A percentile compares a stretch with the other conserved stretches of the same genome.
Conservation (phyloP, 1,140 invertebrate species). For the Drosophila santomea region DNA sequence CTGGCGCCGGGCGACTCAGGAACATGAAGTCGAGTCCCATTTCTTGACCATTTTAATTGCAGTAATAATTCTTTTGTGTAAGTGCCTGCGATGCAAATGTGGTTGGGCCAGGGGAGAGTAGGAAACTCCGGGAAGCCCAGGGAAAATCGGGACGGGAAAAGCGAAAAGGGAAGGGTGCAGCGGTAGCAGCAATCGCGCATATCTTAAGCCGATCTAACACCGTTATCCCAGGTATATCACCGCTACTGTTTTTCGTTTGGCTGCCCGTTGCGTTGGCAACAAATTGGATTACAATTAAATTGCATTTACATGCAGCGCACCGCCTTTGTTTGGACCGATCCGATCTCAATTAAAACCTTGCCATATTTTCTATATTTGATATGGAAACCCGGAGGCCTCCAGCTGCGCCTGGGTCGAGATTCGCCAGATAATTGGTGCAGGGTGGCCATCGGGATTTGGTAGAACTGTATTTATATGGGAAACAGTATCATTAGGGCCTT, state of each 20-base stretch:
- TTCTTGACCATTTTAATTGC: slow-evolving; percentile 38
- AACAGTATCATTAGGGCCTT: slow-evolving; percentile 16
- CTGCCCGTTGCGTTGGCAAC: slow-evolving; percentile 53
- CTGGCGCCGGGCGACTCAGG: slow-evolving; percentile 69
- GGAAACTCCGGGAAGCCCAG: slow-evolving; percentile 19
- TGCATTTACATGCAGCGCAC: slow-evolving; percentile 67
- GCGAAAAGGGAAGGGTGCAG: slow-evolving; percentile 50
- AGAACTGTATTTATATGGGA: slow-evolving; percentile 3
- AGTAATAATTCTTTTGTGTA: slow-evolving; percentile 49
- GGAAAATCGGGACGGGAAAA: slow-evolving; percentile 10
- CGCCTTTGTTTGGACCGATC: slow-evolving; percentile 44
- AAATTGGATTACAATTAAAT: slow-evolving; percentile 84
- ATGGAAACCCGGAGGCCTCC: slow-evolving; percentile 48
- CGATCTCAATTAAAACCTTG: slow-evolving; percentile 66
- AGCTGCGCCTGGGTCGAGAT: slow-evolving; percentile 62
- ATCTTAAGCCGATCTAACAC: slow-evolving; percentile 80
- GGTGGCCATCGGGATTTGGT: slow-evolving; percentile 2
- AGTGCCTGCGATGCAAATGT: slow-evolving; percentile 48
- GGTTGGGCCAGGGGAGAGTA: slow-evolving; percentile 1
- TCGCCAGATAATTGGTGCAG: slow-evolving; percentile 51
- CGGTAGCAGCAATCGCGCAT: slow-evolving; percentile 18
- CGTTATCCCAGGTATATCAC: slow-evolving; percentile 62
- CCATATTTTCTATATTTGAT: slow-evolving; percentile 62
- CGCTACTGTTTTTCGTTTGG: slow-evolving; percentile 51
- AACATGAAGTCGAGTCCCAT: slow-evolving; percentile 4